Evolutionary conservation across 2,113 vertebrate genomes (phyloP).

Genomic region (Platichthys stellatus): DNA sequence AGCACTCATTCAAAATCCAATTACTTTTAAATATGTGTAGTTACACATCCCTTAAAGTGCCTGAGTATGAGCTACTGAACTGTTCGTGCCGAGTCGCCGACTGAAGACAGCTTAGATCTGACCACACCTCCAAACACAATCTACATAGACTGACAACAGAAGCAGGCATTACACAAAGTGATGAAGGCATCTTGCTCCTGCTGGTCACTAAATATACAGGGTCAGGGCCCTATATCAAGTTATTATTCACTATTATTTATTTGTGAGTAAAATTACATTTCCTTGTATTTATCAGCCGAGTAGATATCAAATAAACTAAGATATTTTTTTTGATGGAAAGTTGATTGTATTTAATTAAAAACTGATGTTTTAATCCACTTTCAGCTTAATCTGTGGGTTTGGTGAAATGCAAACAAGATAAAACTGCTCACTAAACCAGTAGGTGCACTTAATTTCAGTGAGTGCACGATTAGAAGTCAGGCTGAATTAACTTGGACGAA

Average conservation of each 20-base stretch:
- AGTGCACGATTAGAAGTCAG: conserved; percentile 43
- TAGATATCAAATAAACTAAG: conserved; percentile 16
- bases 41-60: conserved; percentile 22
- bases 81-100: not conserved
- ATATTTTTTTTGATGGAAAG: conserved; percentile 1
- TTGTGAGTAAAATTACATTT: conserved; percentile 52
- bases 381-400: conserved; percentile 27
- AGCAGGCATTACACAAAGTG: not conserved
- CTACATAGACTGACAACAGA: too few species aligned
- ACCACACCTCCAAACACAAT: not conserved
- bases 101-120: too few species aligned
- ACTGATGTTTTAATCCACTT: conserved; percentile 28
- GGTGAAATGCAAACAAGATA: conserved; percentile 29
- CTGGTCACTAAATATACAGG: too few species aligned
- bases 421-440: conserved; percentile 2
- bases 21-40: conserved; percentile 58
- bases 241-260: not conserved
- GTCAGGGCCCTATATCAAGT: not conserved
- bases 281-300: not conserved
- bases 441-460: conserved; percentile 27
- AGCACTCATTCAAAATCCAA: conserved; percentile 46
- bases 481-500: conserved; percentile 62
- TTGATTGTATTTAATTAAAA: conserved; percentile 16
- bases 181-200: too few species aligned
- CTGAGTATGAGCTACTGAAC: not conserved